Base-by-base conservation (phyloP, 2,888 invertebrate species). In the Tetanocera ferruginea region DNA sequence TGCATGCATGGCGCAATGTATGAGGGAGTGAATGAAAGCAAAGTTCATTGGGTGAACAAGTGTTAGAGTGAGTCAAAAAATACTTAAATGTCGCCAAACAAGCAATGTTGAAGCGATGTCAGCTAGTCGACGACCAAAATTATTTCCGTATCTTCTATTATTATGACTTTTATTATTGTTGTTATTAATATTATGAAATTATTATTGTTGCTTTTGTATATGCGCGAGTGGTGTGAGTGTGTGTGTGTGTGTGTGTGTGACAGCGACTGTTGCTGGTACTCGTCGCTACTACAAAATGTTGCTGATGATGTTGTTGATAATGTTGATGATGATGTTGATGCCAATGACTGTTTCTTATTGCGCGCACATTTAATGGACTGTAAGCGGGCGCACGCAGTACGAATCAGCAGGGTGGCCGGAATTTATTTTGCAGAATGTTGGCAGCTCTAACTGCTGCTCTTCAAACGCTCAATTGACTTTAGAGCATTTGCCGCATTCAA, bases 151-250 rank as follows among this genome's bases (percentile, higher is more conserved):
- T 81, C 80, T 76, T 80, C 80, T 85, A 84, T 85, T 84, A 85
- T 85, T 84, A 83, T 86, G 85, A 86, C 83, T 85, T 86, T 86
- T 87, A 87, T 87, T 85, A 78, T 78, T 79, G 43, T 43, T 43
- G 78, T 86, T 87, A 86, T 87, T 87, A 78, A 76, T 80, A 80
- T 77, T 62, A 75, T 69, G 74, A 76, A 70, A 69, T 70, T 76
- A 31, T 69, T 49, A 62, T 57, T 49, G 75, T 64, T 51, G 14
- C 60, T 37, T 49, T n/a, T 57, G 57, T 34, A 17, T 34, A 14
- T 14, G 55, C 17, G 11, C 34, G 55, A 19, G 37, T 14, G 19
- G 51, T 25, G 51, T 11, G 11, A 57, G 73, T 55, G 62, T 25
- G 57, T 66, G 34, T 80, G 76, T 55, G 55, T 69, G 11, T 55